Conservation (phyloP, 2,888 invertebrate genomes). For the Drosophila peninsularis region DNA sequence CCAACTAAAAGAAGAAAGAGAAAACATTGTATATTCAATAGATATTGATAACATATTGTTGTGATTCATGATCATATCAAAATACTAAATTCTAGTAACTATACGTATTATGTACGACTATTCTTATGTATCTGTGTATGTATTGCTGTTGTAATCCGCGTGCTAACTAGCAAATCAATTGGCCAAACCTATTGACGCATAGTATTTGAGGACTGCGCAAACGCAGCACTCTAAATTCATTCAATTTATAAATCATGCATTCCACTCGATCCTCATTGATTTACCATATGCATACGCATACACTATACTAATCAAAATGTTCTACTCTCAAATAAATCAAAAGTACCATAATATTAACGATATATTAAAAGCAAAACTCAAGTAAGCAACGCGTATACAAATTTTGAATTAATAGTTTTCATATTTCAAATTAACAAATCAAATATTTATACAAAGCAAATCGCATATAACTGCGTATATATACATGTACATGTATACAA, state of each 20-base stretch:
- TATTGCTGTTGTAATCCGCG: slow-evolving; percentile 60
- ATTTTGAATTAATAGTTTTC: slow-evolving; percentile 67
- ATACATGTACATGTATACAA: slow-evolving; percentile 21
- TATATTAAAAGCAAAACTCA: slow-evolving; percentile 51
- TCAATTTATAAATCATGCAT: slow-evolving; percentile 52
- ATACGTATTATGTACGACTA: slow-evolving; percentile 36
- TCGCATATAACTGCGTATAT: slow-evolving; percentile 1
- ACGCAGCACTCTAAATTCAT: slow-evolving; percentile 17
- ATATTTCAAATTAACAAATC: slow-evolving; percentile 57
- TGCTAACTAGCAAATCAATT: slow-evolving; percentile 54
- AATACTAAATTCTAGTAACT: slow-evolving; percentile 59
- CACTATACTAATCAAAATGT: slow-evolving; percentile 40
- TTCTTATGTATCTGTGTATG: slow-evolving; percentile 41
- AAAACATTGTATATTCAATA: slow-evolving; percentile 50
- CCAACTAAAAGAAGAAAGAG: slow-evolving; percentile 32
- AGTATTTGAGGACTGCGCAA: slow-evolving; percentile 30
- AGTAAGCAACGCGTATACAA: slow-evolving; percentile 61
- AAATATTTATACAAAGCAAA: slow-evolving; percentile 39
- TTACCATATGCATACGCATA: slow-evolving; percentile 23
- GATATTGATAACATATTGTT: slow-evolving; percentile 72
- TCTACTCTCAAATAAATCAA: slow-evolving; percentile 52
- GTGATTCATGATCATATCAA: slow-evolving; percentile 78
- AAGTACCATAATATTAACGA: slow-evolving; percentile 46
- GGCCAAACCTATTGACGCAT: slow-evolving; percentile 55
- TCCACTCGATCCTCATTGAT: slow-evolving; percentile 56